Conservation (phyloP, 2,888 invertebrate genomes). For the Exocentrus adspersus region DNA sequence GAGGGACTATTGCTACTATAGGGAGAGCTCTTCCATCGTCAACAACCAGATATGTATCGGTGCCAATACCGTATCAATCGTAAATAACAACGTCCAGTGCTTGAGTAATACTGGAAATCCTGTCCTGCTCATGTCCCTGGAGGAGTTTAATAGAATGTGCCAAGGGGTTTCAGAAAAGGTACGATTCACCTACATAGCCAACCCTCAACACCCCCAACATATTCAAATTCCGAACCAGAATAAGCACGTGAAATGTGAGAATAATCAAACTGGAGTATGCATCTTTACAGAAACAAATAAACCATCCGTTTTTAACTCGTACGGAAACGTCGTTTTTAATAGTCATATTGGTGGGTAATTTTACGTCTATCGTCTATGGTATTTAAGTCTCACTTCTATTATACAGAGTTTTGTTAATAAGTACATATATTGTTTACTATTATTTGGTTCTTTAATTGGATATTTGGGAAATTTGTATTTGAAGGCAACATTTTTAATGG, state of each 20-base stretch:
- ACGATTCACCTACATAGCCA: slow-evolving; percentile 38
- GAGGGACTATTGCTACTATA: slow-evolving; percentile 37
- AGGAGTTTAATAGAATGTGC: slow-evolving; percentile 39
- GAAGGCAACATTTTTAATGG: too few relatives aligned
- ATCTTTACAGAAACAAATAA: slow-evolving; percentile 15
- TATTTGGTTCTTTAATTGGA: too few relatives aligned
- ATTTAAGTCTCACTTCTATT: too few relatives aligned
- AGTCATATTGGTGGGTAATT: not conserved
- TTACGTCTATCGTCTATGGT: too few relatives aligned
- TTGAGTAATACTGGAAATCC: slow-evolving; percentile 11
- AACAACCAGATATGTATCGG: slow-evolving; percentile 40
- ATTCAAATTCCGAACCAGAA: slow-evolving; percentile 41
- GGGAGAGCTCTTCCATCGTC: slow-evolving; percentile 17
- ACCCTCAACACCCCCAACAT: slow-evolving; percentile 29
- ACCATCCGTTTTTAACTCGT: too few relatives aligned
- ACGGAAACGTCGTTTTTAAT: not conserved
- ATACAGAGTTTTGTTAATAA: too few relatives aligned
- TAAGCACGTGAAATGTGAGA: slow-evolving; percentile 39
- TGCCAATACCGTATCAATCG: slow-evolving; percentile 1
- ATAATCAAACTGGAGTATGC: slow-evolving; percentile 30
- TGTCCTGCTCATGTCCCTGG: slow-evolving; percentile 15
- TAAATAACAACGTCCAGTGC: slow-evolving; percentile 33
- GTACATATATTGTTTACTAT: too few relatives aligned
- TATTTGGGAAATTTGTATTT: too few relatives aligned
- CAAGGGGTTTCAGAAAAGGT: slow-evolving; percentile 11